phyloP scores from a whole-genome alignment of 2,888 invertebrate genomes.

The Galerucella calmariensis region DNA sequence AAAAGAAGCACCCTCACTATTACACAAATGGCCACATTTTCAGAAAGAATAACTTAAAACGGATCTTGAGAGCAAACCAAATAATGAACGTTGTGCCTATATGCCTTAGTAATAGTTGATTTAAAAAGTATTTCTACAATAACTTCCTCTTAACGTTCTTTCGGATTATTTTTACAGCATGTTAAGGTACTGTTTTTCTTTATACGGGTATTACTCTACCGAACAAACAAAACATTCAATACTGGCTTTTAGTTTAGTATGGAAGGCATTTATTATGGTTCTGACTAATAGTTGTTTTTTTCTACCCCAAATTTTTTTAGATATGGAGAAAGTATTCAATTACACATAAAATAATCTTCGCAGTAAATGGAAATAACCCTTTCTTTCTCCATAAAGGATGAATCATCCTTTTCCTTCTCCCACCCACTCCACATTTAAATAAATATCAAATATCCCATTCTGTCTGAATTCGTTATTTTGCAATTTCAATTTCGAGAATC shows the following conservation, averaged over 20 bases:
- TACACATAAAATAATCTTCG: too few relatives aligned
- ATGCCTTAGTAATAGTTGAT: not conserved
- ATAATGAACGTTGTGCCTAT: not conserved
- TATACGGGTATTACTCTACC: too few relatives aligned
- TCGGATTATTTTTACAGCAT: too few relatives aligned
- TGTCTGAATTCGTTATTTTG: slow-evolving; percentile 29
- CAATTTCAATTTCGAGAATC: slow-evolving; percentile 36
- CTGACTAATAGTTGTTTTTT: too few relatives aligned
- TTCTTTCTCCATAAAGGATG: not conserved
- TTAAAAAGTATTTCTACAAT: not conserved
- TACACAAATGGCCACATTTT: slow-evolving; percentile 46
- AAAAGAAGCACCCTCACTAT: slow-evolving; percentile 46
- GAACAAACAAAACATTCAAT: too few relatives aligned
- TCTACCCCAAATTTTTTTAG: too few relatives aligned
- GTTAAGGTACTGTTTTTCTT: too few relatives aligned
- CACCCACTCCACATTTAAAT: slow-evolving; percentile 21
- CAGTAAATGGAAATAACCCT: too few relatives aligned
- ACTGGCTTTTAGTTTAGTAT: too few relatives aligned
- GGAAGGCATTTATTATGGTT: too few relatives aligned
- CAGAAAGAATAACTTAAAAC: slow-evolving; percentile 32
- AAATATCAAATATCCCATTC: slow-evolving; percentile 20
- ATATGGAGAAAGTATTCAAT: too few relatives aligned
- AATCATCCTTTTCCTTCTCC: not conserved
- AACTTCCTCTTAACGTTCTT: too few relatives aligned
- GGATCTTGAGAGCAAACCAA: slow-evolving; percentile 12